Conservation (phyloP, 1,140 invertebrate species). For the Ooceraea biroi region DNA sequence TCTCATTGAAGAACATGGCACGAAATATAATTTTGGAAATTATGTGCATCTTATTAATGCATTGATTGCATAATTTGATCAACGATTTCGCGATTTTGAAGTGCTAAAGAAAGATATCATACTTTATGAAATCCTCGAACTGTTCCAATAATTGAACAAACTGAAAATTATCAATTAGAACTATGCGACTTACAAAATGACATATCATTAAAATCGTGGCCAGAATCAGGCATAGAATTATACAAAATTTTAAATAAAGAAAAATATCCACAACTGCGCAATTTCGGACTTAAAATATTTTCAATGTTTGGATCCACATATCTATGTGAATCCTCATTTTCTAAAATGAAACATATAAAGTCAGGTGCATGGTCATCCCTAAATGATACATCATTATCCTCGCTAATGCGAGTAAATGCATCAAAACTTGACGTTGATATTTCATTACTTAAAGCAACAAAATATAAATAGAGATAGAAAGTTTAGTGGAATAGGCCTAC, state of each 20-base stretch:
- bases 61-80: background rate
- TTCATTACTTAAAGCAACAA: too few species aligned
- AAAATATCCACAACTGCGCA: background rate
- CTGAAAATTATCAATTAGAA: background rate
- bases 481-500: too few species aligned
- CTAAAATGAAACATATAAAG: background rate
- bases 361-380: background rate
- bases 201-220: background rate
- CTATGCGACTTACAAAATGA: background rate
- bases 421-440: too few species aligned
- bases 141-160: background rate
- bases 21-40: background rate
- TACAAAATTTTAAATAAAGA: background rate
- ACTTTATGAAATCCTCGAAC: background rate
- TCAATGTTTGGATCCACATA: background rate
- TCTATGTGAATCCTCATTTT: too few species aligned
- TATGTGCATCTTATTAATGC: background rate
- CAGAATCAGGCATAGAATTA: background rate
- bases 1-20: background rate
- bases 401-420: too few species aligned
- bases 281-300: background rate
- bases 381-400: background rate
- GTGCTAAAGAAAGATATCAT: background rate
- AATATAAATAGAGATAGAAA: too few species aligned
- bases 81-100: background rate